Conservation (phyloP, 2,113 vertebrate genomes). For the Petrocephalus microphthalmus region DNA sequence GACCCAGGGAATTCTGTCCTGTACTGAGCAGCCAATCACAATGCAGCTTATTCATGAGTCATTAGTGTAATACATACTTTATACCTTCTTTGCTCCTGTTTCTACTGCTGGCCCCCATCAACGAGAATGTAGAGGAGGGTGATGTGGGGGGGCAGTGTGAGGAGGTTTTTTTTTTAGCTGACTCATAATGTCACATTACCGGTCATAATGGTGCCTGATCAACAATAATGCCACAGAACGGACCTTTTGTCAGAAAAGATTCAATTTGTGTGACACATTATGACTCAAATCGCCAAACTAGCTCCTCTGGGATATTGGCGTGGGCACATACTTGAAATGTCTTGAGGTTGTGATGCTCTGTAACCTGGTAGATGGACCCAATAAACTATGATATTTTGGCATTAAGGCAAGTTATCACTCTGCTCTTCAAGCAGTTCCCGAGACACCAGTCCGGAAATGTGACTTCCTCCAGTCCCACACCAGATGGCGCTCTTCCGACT, state of each 20-base stretch:
- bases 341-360: slow-evolving; percentile 3
- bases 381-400: slow-evolving; percentile 26
- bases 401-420: background rate
- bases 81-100: background rate
- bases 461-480: slow-evolving; percentile 34
- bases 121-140: background rate
- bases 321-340: background rate
- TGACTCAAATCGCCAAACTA: slow-evolving; percentile 7
- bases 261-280: slow-evolving; percentile 33
- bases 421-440: background rate
- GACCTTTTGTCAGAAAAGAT: slow-evolving; percentile 27
- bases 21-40: background rate
- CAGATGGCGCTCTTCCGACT: slow-evolving; percentile 64
- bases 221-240: slow-evolving; percentile 30
- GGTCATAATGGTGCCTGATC: slow-evolving; percentile 32
- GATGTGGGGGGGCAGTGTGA: background rate
- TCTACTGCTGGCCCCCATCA: background rate
- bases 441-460: background rate
- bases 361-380: slow-evolving; percentile 21
- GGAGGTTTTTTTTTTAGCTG: slow-evolving; percentile 37
- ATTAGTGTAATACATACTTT: background rate
- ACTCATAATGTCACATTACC: slow-evolving; percentile 30
- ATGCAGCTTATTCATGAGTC: background rate
- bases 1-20: background rate
- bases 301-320: slow-evolving; percentile 26